Conservation (phyloP, 2,113 vertebrate species). For the Caretta caretta region DNA sequence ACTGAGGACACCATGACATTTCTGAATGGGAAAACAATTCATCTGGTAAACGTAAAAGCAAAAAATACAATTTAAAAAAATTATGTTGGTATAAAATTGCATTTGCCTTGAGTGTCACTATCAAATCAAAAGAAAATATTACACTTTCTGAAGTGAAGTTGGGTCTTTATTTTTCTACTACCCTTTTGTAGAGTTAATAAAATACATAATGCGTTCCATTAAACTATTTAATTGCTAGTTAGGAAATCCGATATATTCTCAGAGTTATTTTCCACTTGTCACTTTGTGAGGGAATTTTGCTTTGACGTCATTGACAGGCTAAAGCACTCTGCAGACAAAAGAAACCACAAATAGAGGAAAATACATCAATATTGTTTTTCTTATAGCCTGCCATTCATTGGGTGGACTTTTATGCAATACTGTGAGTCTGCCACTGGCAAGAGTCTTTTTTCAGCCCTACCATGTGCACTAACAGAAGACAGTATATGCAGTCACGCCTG, state of each 20-base stretch:
- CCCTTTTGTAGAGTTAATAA: slow-evolving; percentile 41
- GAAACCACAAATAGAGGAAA: slow-evolving; percentile 52
- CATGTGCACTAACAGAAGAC: background rate
- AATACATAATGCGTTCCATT: slow-evolving; percentile 54
- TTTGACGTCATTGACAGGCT: slow-evolving; percentile 69
- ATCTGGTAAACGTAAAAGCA: background rate
- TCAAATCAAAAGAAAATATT: slow-evolving; percentile 50
- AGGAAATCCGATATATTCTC: slow-evolving; percentile 71
- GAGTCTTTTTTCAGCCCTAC: background rate
- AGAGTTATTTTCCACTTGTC: slow-evolving; percentile 72
- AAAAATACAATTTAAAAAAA: background rate
- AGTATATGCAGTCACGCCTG: background rate
- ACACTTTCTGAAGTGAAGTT: background rate
- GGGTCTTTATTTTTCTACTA: slow-evolving; percentile 32
- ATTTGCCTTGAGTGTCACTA: slow-evolving; percentile 16
- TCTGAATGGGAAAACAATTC: background rate
- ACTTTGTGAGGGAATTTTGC: slow-evolving; percentile 56
- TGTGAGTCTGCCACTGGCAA: slow-evolving; percentile 41
- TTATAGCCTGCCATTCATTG: slow-evolving; percentile 16
- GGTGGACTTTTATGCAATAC: slow-evolving; percentile 2
- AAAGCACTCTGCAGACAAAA: slow-evolving; percentile 60
- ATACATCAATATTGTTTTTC: slow-evolving; percentile 48
- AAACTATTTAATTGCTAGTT: slow-evolving; percentile 67
- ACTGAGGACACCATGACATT: background rate
- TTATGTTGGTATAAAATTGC: slow-evolving; percentile 30